Evolutionary conservation across 2,888 invertebrate genomes (phyloP), one percentile per base, ranked within the genome.

Genomic region (Cephonodes hylas): DNA sequence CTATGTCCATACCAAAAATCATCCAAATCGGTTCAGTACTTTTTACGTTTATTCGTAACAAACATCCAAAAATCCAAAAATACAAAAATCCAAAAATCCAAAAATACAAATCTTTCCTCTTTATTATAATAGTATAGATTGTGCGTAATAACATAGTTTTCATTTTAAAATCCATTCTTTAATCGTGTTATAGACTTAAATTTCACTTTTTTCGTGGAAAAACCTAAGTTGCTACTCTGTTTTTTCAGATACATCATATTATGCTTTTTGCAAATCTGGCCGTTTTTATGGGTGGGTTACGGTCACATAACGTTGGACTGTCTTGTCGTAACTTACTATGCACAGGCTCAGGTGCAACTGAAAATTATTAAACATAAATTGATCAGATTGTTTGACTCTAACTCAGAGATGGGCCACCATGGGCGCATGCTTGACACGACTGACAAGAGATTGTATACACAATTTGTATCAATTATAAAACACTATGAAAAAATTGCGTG

Each of bases 281-380:
- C 74, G 0, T 0, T 76, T 0, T 25, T 68, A 1, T 82, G 80
- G 82, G 60, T 63, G 4, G 80, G 75, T 1, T 73, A 66, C 34
- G 83, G 80, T 0, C 81, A 85, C 59, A 18, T 82, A 13, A 31
- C 66, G 0, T 15, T 80, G 2, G 85, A 85, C 58, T 69, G 70
- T 31, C 60, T 78, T 1, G 63, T 83, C 2, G 70, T 72, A 2
- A 70, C 76, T 1, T 81, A 79, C 64, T 84, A 78, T 61, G 70
- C 79, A 3, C 82, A 83, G 59, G 75, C 77, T 13, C 74, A 71
- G 59, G 68, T 74, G 1, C 84, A 85, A 65, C 38, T 85, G 48
- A 79, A 79, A 65, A 76, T 84, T 22, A 70, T 85, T 5, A 80
- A 81, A 64, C 60, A 75, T 44, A 79, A 81, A 63, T 65, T 85